A percentile compares a stretch with the other conserved stretches of the same genome.
phyloP scores from a whole-genome alignment of 2,113 vertebrate genomes.

The Condylura cristata region DNA sequence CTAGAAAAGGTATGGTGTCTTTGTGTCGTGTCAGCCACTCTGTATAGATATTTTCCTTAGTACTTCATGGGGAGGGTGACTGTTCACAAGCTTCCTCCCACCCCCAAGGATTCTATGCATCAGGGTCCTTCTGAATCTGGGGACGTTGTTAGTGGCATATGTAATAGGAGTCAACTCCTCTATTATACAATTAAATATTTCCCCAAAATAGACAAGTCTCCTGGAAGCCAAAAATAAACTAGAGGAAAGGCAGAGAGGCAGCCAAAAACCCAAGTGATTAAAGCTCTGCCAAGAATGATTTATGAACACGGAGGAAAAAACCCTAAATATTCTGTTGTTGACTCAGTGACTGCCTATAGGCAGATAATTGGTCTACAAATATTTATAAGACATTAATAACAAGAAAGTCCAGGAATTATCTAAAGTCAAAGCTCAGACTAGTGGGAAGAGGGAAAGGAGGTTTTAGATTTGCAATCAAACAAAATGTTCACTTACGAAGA shows the following conservation, averaged over 20 bases:
- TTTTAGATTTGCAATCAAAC: slow-evolving; percentile 21
- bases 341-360: slow-evolving; percentile 33
- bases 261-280: slow-evolving; percentile 57
- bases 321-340: slow-evolving; percentile 36
- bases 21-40: background rate
- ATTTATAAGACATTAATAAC: slow-evolving; percentile 44
- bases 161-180: background rate
- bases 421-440: slow-evolving; percentile 43
- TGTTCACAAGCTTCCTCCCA: background rate
- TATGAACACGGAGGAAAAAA: background rate
- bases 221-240: slow-evolving; percentile 72
- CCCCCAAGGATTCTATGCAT: background rate
- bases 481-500: background rate
- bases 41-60: background rate
- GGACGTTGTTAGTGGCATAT: background rate
- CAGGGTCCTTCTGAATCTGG: background rate
- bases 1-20: background rate
- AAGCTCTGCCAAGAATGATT: slow-evolving; percentile 71
- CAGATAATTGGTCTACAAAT: slow-evolving; percentile 41
- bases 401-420: slow-evolving; percentile 15
- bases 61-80: background rate
- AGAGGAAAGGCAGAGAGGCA: slow-evolving; percentile 52
- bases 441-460: background rate
- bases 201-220: slow-evolving; percentile 62
- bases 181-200: background rate